These are phyloP conservation scores for Centropus unirufus DNA, from an alignment of 2,113 vertebrate species.

Conservation along the genomic window DNA sequence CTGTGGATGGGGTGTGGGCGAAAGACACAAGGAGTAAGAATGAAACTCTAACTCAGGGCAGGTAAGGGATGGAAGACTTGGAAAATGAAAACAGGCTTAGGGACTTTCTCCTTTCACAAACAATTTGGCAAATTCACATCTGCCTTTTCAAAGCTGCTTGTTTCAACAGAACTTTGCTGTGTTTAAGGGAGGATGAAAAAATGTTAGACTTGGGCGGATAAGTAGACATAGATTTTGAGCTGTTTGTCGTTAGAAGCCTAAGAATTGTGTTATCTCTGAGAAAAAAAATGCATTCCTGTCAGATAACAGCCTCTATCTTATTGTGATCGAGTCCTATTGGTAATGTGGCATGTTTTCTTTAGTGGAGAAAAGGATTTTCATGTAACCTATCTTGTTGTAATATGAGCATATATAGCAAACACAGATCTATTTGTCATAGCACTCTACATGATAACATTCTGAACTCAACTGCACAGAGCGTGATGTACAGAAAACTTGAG, in stretches of 20 bases:
- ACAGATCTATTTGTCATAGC: not conserved
- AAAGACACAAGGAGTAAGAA: not conserved
- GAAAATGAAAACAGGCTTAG: not conserved
- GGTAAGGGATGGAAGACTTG: not conserved
- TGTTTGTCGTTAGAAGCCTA: slow-evolving; percentile 19
- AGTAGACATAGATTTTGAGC: not conserved
- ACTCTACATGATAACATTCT: not conserved
- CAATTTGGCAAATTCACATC: not conserved
- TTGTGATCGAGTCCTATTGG: not conserved
- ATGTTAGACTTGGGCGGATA: not conserved
- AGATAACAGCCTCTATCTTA: not conserved
- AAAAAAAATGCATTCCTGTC: not conserved
- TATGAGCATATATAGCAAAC: not conserved
- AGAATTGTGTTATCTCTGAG: not conserved
- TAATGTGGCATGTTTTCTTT: not conserved
- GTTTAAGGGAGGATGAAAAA: slow-evolving; percentile 16
- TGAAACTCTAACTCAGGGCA: not conserved
- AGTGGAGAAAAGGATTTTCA: not conserved
- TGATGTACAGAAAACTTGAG: not conserved
- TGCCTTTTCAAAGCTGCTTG: not conserved
- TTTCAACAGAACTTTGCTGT: not conserved
- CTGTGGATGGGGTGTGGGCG: not conserved
- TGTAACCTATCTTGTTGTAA: not conserved
- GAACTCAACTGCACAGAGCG: not conserved
- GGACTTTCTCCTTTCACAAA: not conserved